Conservation (phyloP, 2,113 vertebrate species). For the Cheirogaleus medius region DNA sequence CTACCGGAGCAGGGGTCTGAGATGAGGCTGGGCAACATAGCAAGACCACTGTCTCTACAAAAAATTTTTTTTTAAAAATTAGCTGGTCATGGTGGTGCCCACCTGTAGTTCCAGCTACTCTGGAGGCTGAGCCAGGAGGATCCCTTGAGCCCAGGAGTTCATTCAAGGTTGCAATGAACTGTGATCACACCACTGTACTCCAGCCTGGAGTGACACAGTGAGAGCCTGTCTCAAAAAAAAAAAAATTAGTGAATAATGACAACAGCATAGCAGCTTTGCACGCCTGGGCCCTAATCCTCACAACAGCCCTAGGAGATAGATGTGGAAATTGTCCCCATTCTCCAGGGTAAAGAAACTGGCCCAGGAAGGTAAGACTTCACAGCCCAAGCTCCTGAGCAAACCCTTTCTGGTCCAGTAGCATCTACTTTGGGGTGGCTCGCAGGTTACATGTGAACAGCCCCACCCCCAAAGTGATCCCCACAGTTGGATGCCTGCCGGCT, state of each 20-base stretch:
- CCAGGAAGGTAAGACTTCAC: neutral
- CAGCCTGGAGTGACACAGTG: too few relatives aligned
- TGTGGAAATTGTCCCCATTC: neutral
- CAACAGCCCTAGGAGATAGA: neutral
- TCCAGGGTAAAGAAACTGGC: neutral
- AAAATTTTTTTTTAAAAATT: too few relatives aligned
- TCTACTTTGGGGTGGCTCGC: neutral
- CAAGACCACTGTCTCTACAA: too few relatives aligned
- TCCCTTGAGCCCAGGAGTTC: too few relatives aligned
- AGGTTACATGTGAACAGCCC: neutral
- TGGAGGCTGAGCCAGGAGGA: too few relatives aligned
- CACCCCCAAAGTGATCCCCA: neutral
- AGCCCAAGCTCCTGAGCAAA: neutral
- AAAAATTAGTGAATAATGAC: neutral
- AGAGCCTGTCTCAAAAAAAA: too few relatives aligned
- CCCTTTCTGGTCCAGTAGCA: too few relatives aligned
- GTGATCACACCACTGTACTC: too few relatives aligned
- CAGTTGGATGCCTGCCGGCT: neutral
- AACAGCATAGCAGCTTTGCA: rapidly evolving
- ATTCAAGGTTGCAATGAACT: too few relatives aligned
- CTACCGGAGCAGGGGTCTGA: neutral
- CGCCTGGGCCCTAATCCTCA: neutral
- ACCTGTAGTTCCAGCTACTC: too few relatives aligned
- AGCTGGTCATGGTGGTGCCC: too few relatives aligned
- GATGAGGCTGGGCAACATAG: too few relatives aligned